phyloP scores from a whole-genome alignment of 2,797 vertebrate species.

The Tauraco hartlaubi region DNA sequence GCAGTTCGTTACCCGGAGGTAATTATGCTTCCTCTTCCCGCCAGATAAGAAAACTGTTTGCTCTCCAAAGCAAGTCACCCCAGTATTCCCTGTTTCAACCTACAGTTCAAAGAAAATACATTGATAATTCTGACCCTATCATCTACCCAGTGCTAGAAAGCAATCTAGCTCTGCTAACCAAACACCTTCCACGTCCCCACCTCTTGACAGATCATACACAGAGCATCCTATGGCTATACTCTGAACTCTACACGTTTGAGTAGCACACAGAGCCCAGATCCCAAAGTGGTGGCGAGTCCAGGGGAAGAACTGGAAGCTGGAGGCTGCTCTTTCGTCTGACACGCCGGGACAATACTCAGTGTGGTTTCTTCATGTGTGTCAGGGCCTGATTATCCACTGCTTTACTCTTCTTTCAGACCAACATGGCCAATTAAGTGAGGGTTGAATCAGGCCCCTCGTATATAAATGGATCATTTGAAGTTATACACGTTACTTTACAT shows the following conservation, averaged over 20 bases:
- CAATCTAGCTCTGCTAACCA: rapidly evolving
- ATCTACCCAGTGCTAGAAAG: neutral
- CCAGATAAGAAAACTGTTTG: neutral
- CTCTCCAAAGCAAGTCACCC: neutral
- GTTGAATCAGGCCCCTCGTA: neutral
- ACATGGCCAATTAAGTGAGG: rapidly evolving
- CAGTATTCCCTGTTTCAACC: neutral
- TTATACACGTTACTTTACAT: conserved; percentile 43
- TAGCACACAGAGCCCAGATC: neutral
- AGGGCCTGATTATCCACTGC: neutral
- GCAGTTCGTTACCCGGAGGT: conserved; percentile 32
- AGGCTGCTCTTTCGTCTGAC: neutral
- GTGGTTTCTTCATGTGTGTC: neutral
- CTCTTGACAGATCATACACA: rapidly evolving
- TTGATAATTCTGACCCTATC: neutral
- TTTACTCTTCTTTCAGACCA: neutral
- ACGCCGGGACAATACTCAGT: rapidly evolving
- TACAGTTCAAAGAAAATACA: neutral
- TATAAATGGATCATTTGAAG: conserved; percentile 70
- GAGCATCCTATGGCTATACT: rapidly evolving
- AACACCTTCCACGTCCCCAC: neutral
- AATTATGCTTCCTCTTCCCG: neutral
- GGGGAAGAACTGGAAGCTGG: neutral
- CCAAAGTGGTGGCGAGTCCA: rapidly evolving
- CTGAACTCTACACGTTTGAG: rapidly evolving